These are phyloP conservation scores for Clepsis dumicolana DNA, from an alignment of 2,888 invertebrate genomes.

Conservation along the genomic window DNA sequence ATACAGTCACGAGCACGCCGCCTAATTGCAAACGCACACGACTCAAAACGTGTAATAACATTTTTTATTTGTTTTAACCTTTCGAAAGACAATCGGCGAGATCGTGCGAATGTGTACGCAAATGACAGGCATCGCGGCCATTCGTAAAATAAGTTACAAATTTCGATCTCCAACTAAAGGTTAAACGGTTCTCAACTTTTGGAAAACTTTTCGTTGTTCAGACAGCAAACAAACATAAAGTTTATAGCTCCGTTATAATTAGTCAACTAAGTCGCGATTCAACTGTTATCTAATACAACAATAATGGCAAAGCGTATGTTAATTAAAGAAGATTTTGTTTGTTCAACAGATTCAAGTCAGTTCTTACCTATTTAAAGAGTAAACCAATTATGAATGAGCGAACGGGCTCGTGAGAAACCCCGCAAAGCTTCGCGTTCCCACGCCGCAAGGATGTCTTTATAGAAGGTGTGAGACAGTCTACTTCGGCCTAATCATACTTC, in stretches of 20 bases:
- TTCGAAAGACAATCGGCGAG: conserved; percentile 50
- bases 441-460: conserved; percentile 22
- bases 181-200: conserved; percentile 15
- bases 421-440: conserved; percentile 20
- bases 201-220: background rate
- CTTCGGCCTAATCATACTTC: background rate
- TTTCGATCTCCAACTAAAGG: conserved; percentile 18
- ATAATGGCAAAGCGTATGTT: background rate
- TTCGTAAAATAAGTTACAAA: conserved; percentile 3
- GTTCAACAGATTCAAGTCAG: background rate
- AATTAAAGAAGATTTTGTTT: too few species aligned
- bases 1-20: conserved; percentile 50
- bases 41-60: conserved; percentile 51
- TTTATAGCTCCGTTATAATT: background rate
- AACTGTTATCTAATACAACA: background rate
- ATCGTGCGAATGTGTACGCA: conserved; percentile 46
- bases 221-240: background rate
- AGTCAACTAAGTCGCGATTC: too few species aligned
- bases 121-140: conserved; percentile 36
- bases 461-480: conserved; percentile 21
- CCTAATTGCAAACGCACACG: conserved; percentile 51
- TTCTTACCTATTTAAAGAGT: conserved; percentile 5
- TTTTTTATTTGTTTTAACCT: conserved; percentile 55
- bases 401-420: conserved; percentile 5
- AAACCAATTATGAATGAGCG: conserved; percentile 22